Conservation (phyloP, 2,113 vertebrate species). For the Taxidea taxus region DNA sequence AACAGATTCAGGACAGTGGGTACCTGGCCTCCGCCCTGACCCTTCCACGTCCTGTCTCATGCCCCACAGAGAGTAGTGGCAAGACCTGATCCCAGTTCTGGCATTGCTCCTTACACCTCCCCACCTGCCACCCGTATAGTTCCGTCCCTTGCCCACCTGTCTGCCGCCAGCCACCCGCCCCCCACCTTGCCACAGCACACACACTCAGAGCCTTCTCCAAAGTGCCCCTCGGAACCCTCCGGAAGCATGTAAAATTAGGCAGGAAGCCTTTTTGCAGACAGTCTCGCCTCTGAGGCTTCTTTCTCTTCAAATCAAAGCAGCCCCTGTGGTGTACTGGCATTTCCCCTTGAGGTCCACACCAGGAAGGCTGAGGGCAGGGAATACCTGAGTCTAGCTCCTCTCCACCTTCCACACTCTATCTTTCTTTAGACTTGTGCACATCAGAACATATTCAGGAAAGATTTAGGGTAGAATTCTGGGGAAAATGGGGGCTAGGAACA, state of each 20-base stretch:
- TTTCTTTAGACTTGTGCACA: background rate
- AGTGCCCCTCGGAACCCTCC: background rate
- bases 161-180: background rate
- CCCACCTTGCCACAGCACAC: background rate
- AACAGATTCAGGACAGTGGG: background rate
- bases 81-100: background rate
- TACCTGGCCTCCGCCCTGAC: background rate
- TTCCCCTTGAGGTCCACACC: background rate
- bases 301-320: background rate
- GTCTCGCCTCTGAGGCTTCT: background rate
- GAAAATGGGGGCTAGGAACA: background rate
- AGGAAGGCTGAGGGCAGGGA: background rate
- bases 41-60: background rate
- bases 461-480: background rate
- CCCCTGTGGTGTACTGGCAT: background rate
- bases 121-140: fast-evolving
- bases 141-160: background rate
- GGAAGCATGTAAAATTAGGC: background rate
- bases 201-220: background rate
- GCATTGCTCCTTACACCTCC: background rate
- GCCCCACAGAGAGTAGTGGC: background rate
- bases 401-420: background rate
- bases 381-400: fast-evolving
- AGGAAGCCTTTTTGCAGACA: slow-evolving; percentile 20
- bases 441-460: background rate